A percentile compares a stretch with the other conserved stretches of the same genome.
Conservation (phyloP, 2,888 invertebrate genomes). For the Pristionchus japonicus region DNA sequence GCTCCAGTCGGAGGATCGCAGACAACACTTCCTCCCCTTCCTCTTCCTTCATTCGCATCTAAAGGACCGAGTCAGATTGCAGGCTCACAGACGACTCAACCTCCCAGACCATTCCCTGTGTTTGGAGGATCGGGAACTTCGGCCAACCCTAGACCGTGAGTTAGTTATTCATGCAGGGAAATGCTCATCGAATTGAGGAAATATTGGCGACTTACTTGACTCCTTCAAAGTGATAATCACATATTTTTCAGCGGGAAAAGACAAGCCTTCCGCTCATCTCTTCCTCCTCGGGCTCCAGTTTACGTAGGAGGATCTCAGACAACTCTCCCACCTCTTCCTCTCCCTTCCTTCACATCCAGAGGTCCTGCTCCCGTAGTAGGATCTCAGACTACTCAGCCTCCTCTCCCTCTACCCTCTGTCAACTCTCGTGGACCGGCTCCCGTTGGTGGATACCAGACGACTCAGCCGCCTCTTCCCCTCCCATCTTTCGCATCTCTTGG, state of each 20-base stretch:
- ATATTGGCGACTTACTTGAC: no score
- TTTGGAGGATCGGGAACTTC: neutral
- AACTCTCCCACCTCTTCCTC: neutral
- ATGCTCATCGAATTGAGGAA: no score
- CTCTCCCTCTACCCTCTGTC: neutral
- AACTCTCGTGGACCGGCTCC: neutral
- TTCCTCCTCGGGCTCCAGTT: neutral
- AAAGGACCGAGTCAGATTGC: no score
- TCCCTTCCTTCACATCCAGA: neutral
- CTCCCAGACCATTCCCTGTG: no score
- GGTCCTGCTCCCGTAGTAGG: neutral
- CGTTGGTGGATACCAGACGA: neutral
- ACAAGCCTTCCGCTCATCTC: neutral
- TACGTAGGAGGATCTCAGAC: neutral
- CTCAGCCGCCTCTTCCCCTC: neutral
- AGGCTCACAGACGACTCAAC: no score
- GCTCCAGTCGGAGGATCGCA: no score
- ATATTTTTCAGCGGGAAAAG: neutral
- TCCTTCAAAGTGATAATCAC: no score
- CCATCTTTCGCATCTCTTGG: no score
- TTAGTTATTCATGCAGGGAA: no score
- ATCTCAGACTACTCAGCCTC: neutral
- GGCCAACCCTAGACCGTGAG: neutral
- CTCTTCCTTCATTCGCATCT: no score
- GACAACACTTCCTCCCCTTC: no score